Conservation (phyloP, 2,888 invertebrate species). For the Oconnorella tubifera region DNA sequence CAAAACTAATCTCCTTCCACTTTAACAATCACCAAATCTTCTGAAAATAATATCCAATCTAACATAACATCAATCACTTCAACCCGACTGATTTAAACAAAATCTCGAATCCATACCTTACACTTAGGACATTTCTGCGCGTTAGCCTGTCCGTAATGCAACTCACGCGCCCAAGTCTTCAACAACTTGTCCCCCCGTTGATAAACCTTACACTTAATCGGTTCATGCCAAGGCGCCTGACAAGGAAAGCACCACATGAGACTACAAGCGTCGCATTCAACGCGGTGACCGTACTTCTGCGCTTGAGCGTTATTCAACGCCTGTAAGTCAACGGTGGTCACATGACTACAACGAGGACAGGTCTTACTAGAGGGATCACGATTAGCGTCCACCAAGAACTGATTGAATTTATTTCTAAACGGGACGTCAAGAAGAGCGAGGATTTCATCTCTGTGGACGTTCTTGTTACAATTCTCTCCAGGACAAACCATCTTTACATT, state of each 20-base stretch:
- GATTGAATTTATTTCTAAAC: slow-evolving; percentile 48
- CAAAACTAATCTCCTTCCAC: too few species aligned
- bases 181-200: slow-evolving; percentile 53
- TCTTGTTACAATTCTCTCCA: slow-evolving; percentile 43
- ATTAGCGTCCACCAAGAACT: slow-evolving; percentile 52
- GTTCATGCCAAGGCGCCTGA: slow-evolving; percentile 55
- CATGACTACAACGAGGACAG: slow-evolving; percentile 54
- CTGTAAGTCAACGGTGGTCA: slow-evolving; percentile 34
- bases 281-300: slow-evolving; percentile 35
- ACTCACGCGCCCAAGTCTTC: slow-evolving; percentile 54
- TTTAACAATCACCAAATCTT: too few species aligned
- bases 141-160: slow-evolving; percentile 52
- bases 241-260: slow-evolving; percentile 57
- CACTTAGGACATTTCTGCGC: slow-evolving; percentile 58
- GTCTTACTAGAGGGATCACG: slow-evolving; percentile 52
- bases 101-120: too few species aligned
- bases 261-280: slow-evolving; percentile 48
- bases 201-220: slow-evolving; percentile 51
- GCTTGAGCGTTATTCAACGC: slow-evolving; percentile 4
- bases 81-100: too few species aligned
- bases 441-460: slow-evolving; percentile 52
- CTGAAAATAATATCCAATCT: too few species aligned
- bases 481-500: slow-evolving; percentile 51
- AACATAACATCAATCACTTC: too few species aligned
- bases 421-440: slow-evolving; percentile 42